Evolutionary conservation across 1,140 invertebrate species (phyloP).

Genomic region (Zaprionus ghesquierei): DNA sequence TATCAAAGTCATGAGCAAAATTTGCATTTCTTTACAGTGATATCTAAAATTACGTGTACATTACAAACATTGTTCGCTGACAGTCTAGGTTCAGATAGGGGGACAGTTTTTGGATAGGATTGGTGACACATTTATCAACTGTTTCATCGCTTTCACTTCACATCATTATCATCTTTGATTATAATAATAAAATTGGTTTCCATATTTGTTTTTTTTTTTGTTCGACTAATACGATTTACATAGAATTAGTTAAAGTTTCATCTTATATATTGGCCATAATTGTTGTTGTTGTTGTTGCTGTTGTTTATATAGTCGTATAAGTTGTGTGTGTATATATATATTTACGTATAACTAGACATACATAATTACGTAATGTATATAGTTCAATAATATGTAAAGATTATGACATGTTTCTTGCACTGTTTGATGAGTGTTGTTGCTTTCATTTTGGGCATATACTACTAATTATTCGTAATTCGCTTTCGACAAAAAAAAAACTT

Average conservation of each 20-base stretch:
- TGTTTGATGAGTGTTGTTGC: constrained; percentile 19
- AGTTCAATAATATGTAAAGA: constrained; percentile 57
- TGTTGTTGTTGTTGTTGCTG: constrained; percentile 15
- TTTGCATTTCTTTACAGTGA: constrained; percentile 75
- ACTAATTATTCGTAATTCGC: constrained; percentile 13
- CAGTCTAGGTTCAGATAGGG: constrained; percentile 54
- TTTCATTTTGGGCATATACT: constrained; percentile 9
- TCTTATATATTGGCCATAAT: constrained; percentile 70
- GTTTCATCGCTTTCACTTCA: constrained; percentile 14
- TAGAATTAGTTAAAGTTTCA: constrained; percentile 55
- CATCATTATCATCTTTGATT: constrained; percentile 56
- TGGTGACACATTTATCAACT: constrained; percentile 24
- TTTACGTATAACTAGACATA: constrained; percentile 29
- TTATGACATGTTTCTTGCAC: constrained; percentile 59
- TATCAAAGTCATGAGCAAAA: constrained; percentile 70
- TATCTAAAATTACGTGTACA: constrained; percentile 67
- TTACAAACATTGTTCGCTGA: constrained; percentile 64
- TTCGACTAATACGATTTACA: constrained; percentile 62
- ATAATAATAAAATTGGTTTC: constrained; percentile 62
- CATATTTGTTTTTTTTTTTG: constrained; percentile 36
- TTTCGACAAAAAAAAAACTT: constrained; percentile 37
- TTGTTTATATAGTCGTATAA: constrained; percentile 33
- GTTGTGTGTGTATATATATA: constrained; percentile 14
- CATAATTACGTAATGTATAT: constrained; percentile 53
- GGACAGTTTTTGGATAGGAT: not conserved